Conservation (phyloP, 1,140 invertebrate species). For the Reticulitermes speratus region DNA sequence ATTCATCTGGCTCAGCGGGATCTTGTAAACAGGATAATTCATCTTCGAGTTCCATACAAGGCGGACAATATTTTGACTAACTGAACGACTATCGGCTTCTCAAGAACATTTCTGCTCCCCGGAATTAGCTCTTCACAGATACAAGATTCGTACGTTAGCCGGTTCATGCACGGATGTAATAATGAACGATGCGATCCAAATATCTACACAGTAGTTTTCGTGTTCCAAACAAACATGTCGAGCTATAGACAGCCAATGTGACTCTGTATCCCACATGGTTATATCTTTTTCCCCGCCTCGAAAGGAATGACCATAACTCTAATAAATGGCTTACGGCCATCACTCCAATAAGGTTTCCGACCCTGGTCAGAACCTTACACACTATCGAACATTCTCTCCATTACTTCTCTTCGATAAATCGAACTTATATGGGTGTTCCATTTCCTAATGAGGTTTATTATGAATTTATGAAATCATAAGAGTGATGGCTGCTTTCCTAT, state of each 20-base stretch:
- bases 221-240: no score
- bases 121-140: no score
- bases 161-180: no score
- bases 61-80: no score
- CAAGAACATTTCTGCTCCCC: no score
- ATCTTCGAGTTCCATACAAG: no score
- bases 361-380: neutral
- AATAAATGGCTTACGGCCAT: neutral
- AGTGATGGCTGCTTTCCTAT: neutral
- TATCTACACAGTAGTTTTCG: no score
- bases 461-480: conserved; percentile 19
- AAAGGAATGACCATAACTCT: neutral
- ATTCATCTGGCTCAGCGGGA: no score
- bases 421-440: conserved; percentile 1
- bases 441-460: conserved; percentile 17
- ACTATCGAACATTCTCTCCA: neutral
- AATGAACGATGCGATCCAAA: no score
- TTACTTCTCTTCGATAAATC: conserved; percentile 8
- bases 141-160: no score
- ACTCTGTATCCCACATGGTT: neutral
- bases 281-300: neutral
- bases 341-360: neutral
- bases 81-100: no score
- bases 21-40: no score
- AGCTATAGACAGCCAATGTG: neutral